Evolutionary conservation across 1,140 invertebrate species (phyloP).

Genomic region (Drosophila saltans): DNA sequence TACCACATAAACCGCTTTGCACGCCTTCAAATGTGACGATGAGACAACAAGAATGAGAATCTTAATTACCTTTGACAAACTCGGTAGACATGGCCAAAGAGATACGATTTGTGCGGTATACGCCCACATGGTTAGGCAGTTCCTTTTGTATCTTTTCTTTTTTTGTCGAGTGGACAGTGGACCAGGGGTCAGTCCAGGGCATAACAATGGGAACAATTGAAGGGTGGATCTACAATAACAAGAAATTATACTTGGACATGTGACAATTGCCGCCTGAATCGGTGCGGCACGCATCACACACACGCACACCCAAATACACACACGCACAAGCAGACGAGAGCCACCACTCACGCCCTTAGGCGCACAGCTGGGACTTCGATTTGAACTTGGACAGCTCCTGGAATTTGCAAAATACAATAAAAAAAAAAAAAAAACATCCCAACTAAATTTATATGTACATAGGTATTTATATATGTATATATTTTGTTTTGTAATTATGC

Average conservation of each 20-base stretch:
- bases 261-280: constrained; percentile 60
- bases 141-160: constrained; percentile 18
- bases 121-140: constrained; percentile 55
- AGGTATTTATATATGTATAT: neutral
- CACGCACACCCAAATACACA: constrained; percentile 21
- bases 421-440: neutral
- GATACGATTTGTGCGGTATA: constrained; percentile 50
- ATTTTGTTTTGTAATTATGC: constrained; percentile 58
- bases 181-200: constrained; percentile 24
- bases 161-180: constrained; percentile 53
- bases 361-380: constrained; percentile 51
- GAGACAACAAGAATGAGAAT: constrained; percentile 34
- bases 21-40: constrained; percentile 41
- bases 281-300: constrained; percentile 47
- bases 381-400: constrained; percentile 65
- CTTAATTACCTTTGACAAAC: constrained; percentile 73
- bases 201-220: constrained; percentile 27
- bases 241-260: constrained; percentile 37
- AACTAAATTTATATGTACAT: constrained; percentile 39
- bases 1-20: constrained; percentile 49
- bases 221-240: constrained; percentile 26
- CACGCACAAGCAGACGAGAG: constrained; percentile 27
- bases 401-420: constrained; percentile 51
- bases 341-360: constrained; percentile 33
- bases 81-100: constrained; percentile 25